These are phyloP conservation scores for Apolygus lucorum DNA, from an alignment of 1,140 invertebrate genomes.

Conservation along the genomic window DNA sequence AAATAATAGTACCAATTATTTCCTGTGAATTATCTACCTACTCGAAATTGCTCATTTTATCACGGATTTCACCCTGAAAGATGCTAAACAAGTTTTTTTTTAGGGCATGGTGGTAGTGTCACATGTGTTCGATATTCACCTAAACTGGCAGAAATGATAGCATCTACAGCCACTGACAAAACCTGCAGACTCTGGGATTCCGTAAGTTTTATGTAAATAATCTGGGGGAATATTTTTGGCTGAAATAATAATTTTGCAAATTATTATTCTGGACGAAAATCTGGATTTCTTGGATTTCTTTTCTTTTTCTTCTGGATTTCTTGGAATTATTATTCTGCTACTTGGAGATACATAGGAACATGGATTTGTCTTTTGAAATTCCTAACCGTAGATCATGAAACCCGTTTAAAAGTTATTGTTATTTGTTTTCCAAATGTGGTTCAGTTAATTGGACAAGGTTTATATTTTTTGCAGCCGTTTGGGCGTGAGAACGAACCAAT, in stretches of 20 bases:
- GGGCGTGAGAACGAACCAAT: too few relatives aligned
- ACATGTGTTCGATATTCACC: slow-evolving; percentile 51
- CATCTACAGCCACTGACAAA: slow-evolving; percentile 53
- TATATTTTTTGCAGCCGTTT: too few relatives aligned
- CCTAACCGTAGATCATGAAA: too few relatives aligned
- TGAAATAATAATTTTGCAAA: not conserved
- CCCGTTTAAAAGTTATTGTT: too few relatives aligned
- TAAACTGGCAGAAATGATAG: slow-evolving; percentile 46
- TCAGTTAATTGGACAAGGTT: too few relatives aligned
- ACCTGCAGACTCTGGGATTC: slow-evolving; percentile 53
- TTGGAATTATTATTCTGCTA: not conserved
- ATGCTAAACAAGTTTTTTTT: too few relatives aligned
- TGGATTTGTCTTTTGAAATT: too few relatives aligned
- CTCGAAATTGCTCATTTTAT: too few relatives aligned
- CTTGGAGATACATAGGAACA: not conserved
- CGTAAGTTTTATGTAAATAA: slow-evolving; percentile 40
- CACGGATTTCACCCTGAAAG: too few relatives aligned
- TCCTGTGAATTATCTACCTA: too few relatives aligned
- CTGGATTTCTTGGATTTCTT: not conserved
- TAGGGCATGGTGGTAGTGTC: slow-evolving; percentile 48
- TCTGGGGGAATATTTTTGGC: not conserved
- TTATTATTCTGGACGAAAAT: not conserved
- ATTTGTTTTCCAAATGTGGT: too few relatives aligned
- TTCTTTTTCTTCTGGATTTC: not conserved
- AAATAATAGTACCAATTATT: too few relatives aligned